These are phyloP conservation scores for Drosophila neutralis DNA, from an alignment of 2,888 invertebrate genomes.

Conservation along the genomic window DNA sequence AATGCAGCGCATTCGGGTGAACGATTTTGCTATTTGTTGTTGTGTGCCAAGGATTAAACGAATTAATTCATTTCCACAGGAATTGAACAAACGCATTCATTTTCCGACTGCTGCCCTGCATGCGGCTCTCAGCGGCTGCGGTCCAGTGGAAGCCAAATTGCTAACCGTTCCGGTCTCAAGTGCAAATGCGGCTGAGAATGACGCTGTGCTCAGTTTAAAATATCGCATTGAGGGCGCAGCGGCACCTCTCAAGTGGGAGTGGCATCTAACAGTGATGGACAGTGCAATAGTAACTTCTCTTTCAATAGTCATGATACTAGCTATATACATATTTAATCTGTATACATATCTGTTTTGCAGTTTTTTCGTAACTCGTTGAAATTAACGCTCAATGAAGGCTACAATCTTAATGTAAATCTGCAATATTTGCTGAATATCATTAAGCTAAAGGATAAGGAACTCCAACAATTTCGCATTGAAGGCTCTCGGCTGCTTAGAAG, in stretches of 20 bases:
- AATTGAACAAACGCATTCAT: slow-evolving; percentile 78
- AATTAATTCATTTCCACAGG: slow-evolving; percentile 46
- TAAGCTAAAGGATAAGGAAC: slow-evolving; percentile 80
- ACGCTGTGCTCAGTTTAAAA: slow-evolving; percentile 62
- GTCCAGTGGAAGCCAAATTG: slow-evolving; percentile 40
- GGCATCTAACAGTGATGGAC: slow-evolving; percentile 57
- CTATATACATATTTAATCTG: background rate
- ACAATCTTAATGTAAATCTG: slow-evolving; percentile 58
- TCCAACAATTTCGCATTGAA: slow-evolving; percentile 79
- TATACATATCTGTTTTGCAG: slow-evolving; percentile 45
- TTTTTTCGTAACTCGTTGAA: slow-evolving; percentile 61
- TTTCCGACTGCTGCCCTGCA: slow-evolving; percentile 67
- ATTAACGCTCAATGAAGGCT: slow-evolving; percentile 58
- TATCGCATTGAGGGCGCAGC: slow-evolving; percentile 69
- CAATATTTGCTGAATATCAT: slow-evolving; percentile 63
- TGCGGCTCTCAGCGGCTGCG: slow-evolving; percentile 41
- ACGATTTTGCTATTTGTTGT: background rate
- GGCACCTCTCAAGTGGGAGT: slow-evolving; percentile 69
- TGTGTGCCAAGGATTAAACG: background rate
- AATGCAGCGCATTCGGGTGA: slow-evolving; percentile 48
- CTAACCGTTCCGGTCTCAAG: background rate
- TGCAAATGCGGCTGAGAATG: background rate
- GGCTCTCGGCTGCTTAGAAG: slow-evolving; percentile 76
- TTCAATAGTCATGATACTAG: background rate
- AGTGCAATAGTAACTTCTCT: slow-evolving; percentile 19